Evolutionary conservation across 1,140 invertebrate species (phyloP).

Genomic region (Babylonia areolata): DNA sequence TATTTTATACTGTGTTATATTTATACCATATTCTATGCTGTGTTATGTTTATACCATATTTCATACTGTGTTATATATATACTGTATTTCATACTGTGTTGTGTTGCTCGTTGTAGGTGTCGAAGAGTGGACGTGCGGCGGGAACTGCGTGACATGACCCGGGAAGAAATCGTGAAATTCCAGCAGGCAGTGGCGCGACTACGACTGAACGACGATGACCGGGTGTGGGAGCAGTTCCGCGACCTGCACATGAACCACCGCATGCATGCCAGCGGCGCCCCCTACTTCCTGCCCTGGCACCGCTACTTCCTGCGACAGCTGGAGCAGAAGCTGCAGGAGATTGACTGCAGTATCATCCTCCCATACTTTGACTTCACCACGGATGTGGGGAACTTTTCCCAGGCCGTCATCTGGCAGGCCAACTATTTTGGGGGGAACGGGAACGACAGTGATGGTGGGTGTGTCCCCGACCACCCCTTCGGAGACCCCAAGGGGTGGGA

Average conservation of each 20-base stretch:
- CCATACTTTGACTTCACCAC: slow-evolving; percentile 74
- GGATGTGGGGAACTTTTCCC: slow-evolving; percentile 66
- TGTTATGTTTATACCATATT: too few species aligned
- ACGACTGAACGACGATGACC: slow-evolving; percentile 51
- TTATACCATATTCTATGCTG: too few species aligned
- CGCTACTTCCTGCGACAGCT: slow-evolving; percentile 64
- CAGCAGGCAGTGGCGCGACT: slow-evolving; percentile 65
- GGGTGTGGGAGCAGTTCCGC: slow-evolving; percentile 67
- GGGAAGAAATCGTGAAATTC: slow-evolving; percentile 62
- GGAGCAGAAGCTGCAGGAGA: slow-evolving; percentile 67
- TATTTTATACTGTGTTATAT: too few species aligned
- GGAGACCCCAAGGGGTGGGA: slow-evolving; percentile 62
- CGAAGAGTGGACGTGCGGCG: slow-evolving; percentile 57
- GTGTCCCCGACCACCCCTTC: slow-evolving; percentile 70
- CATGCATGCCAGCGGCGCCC: slow-evolving; percentile 67
- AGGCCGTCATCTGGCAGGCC: slow-evolving; percentile 71
- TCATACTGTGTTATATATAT: too few species aligned
- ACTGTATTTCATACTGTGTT: too few species aligned
- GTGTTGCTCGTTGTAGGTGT: slow-evolving; percentile 57
- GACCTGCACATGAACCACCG: slow-evolving; percentile 70
- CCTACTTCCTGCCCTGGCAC: slow-evolving; percentile 71
- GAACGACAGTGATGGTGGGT: slow-evolving; percentile 47
- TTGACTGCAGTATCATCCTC: slow-evolving; percentile 68
- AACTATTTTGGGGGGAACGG: slow-evolving; percentile 71
- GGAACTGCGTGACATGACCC: slow-evolving; percentile 69